These are phyloP conservation scores for Troglohyphantes excavatus DNA, from an alignment of 2,888 invertebrate genomes.

Conservation along the genomic window DNA sequence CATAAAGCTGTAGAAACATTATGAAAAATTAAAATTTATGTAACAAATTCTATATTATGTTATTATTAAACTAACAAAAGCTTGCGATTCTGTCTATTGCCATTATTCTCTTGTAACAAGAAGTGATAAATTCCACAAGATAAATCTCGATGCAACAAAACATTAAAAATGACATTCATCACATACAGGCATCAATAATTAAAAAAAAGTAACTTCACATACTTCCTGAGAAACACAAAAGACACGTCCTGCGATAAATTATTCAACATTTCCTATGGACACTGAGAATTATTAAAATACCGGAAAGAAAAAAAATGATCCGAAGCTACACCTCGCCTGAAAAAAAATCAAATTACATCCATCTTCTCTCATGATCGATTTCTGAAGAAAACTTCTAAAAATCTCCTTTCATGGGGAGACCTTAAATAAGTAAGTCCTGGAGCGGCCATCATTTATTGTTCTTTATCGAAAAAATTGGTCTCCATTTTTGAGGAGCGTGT, in stretches of 20 bases:
- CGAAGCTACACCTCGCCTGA: background rate
- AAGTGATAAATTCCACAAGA: too few relatives aligned
- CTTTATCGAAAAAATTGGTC: constrained; percentile 47
- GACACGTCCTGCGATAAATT: background rate
- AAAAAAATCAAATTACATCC: constrained; percentile 51
- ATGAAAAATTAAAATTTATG: too few relatives aligned
- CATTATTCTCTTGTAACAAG: too few relatives aligned
- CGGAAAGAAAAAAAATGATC: background rate
- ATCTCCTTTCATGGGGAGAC: background rate
- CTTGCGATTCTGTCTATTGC: too few relatives aligned
- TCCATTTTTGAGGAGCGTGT: constrained; percentile 31
- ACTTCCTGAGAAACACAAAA: background rate
- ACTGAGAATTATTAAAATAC: constrained; percentile 19
- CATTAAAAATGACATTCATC: background rate
- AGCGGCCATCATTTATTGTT: constrained; percentile 62
- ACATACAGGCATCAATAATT: background rate
- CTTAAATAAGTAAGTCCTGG: constrained; percentile 58
- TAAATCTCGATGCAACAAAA: too few relatives aligned
- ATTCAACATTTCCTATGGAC: background rate
- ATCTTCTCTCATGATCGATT: constrained; percentile 44
- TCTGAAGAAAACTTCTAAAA: constrained; percentile 9
- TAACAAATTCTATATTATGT: too few relatives aligned
- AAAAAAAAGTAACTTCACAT: background rate
- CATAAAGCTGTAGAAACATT: too few relatives aligned
- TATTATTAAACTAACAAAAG: too few relatives aligned